Conservation (phyloP, 1,140 invertebrate genomes). For the Aplysia californica region DNA sequence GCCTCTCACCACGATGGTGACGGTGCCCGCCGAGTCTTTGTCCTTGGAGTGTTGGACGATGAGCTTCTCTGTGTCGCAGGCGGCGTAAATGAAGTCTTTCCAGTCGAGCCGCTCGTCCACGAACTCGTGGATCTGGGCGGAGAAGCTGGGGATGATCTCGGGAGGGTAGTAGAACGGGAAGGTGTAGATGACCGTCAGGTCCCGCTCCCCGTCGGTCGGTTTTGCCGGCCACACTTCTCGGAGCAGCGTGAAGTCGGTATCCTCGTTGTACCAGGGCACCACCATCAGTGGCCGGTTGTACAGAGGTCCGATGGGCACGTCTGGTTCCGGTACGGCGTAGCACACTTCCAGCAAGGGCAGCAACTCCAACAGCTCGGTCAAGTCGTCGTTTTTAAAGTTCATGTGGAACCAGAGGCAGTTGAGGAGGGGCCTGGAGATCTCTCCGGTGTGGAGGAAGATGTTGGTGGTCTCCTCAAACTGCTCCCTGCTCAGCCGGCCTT, state of each 20-base stretch:
- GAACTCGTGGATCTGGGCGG: constrained; percentile 49
- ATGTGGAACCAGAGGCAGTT: constrained; percentile 62
- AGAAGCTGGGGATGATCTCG: constrained; percentile 54
- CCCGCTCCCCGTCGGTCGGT: constrained; percentile 29
- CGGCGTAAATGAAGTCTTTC: constrained; percentile 54
- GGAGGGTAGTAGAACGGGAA: constrained; percentile 49
- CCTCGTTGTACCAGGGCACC: constrained; percentile 61
- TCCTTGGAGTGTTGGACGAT: constrained; percentile 31
- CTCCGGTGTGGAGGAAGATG: constrained; percentile 51
- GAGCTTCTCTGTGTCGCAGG: constrained; percentile 47
- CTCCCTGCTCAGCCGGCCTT: constrained; percentile 47
- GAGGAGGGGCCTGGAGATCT: constrained; percentile 62
- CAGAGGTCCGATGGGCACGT: constrained; percentile 42
- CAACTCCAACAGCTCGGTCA: constrained; percentile 55
- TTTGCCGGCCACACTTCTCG: constrained; percentile 48
- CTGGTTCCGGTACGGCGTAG: constrained; percentile 61
- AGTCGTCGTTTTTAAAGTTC: constrained; percentile 42
- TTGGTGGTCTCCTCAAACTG: constrained; percentile 47
- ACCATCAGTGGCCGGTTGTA: constrained; percentile 55
- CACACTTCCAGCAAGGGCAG: constrained; percentile 56
- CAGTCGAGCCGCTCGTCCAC: constrained; percentile 57
- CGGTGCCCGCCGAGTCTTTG: background rate
- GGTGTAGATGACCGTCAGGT: constrained; percentile 42
- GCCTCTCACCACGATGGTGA: constrained; percentile 33
- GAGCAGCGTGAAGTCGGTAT: constrained; percentile 35